Base-by-base conservation (phyloP, 2,797 vertebrate species). In the Sebastiscus albofasciatus region DNA sequence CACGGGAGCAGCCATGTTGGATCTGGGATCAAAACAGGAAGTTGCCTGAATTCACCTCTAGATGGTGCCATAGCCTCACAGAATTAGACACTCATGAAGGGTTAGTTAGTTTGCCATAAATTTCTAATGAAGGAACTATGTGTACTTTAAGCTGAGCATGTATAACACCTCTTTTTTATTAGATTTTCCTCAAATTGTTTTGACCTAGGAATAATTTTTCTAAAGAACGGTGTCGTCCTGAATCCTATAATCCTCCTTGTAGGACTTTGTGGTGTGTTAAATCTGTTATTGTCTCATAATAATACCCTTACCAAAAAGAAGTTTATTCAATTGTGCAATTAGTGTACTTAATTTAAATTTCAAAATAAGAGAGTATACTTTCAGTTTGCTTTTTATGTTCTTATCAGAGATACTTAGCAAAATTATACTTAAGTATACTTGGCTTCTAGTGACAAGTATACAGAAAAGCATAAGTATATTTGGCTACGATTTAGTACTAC, bases 1-100 rank as follows among this genome's bases (percentile, higher is more conserved):
- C 68, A 79, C 1, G 85, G 77, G 34, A 24, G 92, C 91, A 18
- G 93, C 93, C 94, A 95, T 95, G 78, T 94, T 95, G 87, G 14
- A 87, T 71, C 52, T 36, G 22, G 20, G 3, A 29, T 9, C 5
- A 16, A 18, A 26, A 61, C 2, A 49, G 12, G 29, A 12, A 56
- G 8, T 18, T n/a, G 1, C 67, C 33, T 2, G 3, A 3, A 14
- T 5, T 14, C 2, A 2, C 87, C 92, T 1, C 85, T 84, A 89
- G 92, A 77, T 84, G 90, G 90, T 0, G 85, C 16, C 67, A 29
- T 1, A 34, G 39, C n/a, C 61, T 87, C 74, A 83, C 9, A 49
- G 1, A 74, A 3, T 3, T 8, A 5, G 2, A 31, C 10, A 1
- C 22, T 8, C 8, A 34, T 14, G 14, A 16, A 7, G 56, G 16